Base-by-base conservation (phyloP, 2,888 invertebrate genomes). In the Thera britannica region DNA sequence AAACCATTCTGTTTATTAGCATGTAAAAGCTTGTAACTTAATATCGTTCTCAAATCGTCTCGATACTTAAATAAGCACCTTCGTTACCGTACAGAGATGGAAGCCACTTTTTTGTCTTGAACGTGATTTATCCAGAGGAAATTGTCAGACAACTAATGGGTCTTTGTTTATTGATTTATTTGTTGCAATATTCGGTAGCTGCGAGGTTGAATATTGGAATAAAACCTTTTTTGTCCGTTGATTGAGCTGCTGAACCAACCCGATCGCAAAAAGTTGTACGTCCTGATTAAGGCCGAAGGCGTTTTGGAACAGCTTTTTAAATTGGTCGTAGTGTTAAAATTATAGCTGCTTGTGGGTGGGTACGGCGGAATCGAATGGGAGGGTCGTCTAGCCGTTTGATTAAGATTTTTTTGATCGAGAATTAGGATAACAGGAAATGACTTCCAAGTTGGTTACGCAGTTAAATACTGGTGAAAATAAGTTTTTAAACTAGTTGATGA, bases 81-180 rank as follows among this genome's bases (percentile, higher is more conserved):
- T 90, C 89, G 84, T 90, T 90, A 90, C 79, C 79, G 76, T 73
- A 81, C 82, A 80, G 81, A 82, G 76, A 77, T 79, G 83, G 83
- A 77, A 72, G 77, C 83, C 83, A 79, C 83, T 87, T 92, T 92
- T 90, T 90, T 88, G 80, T 79, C 73, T 72, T 70, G 70, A 52
- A 75, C 85, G 92, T 92, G 92, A 92, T 92, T 92, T 92, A 92
- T 90, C 90, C 91, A 89, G 84, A 90, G 92, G 92, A 93, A 91
- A 92, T 90, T 90, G 92, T 90, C 87, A 87, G 92, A 90, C 91
- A 91, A 87, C 90, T 90, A 91, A 92, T 92, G 92, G 89, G 77
- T 92, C 91, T 92, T 92, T 92, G 92, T 92, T 90, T 91, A 92
- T 92, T 92, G 92, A 93, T 92, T 92, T 91, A 92, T 92, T 86